A percentile compares a stretch with the other conserved stretches of the same genome.
These are phyloP conservation scores for Drosophila orosa DNA, from an alignment of 1,140 invertebrate species.

Conservation along the genomic window DNA sequence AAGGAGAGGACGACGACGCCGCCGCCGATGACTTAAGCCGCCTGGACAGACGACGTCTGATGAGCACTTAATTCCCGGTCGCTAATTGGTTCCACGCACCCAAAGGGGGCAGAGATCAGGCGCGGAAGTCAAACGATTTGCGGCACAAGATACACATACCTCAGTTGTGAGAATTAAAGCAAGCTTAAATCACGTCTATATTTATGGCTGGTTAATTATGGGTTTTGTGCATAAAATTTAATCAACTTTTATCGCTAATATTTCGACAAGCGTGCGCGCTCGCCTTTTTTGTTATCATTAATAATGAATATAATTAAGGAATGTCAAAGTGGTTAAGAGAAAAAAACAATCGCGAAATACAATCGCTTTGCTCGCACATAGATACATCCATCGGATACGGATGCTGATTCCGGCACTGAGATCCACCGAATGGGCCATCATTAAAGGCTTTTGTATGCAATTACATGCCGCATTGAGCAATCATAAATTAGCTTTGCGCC, in stretches of 20 bases:
- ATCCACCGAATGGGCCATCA: slow-evolving; percentile 42
- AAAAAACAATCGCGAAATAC: slow-evolving; percentile 16
- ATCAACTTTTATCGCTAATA: slow-evolving; percentile 52
- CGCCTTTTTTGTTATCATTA: slow-evolving; percentile 53
- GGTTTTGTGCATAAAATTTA: slow-evolving; percentile 28
- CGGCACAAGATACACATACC: not conserved
- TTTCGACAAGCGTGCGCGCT: slow-evolving; percentile 16
- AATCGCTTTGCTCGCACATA: slow-evolving; percentile 26
- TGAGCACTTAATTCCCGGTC: slow-evolving; percentile 68
- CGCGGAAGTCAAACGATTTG: slow-evolving; percentile 28
- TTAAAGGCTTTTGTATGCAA: slow-evolving; percentile 81
- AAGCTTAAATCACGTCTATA: slow-evolving; percentile 41
- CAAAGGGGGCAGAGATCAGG: slow-evolving; percentile 4
- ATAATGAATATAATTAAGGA: slow-evolving; percentile 63
- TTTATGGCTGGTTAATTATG: slow-evolving; percentile 49
- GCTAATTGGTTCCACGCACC: slow-evolving; percentile 62
- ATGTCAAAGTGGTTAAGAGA: slow-evolving; percentile 37
- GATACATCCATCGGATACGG: slow-evolving; percentile 22
- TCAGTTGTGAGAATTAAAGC: slow-evolving; percentile 1
- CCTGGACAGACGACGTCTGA: slow-evolving; percentile 51
- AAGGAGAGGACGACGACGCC: not conserved
- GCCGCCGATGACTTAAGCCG: slow-evolving; percentile 21
- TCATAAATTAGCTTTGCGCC: slow-evolving; percentile 77
- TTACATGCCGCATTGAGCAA: slow-evolving; percentile 81
- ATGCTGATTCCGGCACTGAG: slow-evolving; percentile 24